Evolutionary conservation across 2,797 vertebrate species (phyloP), one percentile per base, ranked within the genome.

Genomic region (Myotis findleyi): DNA sequence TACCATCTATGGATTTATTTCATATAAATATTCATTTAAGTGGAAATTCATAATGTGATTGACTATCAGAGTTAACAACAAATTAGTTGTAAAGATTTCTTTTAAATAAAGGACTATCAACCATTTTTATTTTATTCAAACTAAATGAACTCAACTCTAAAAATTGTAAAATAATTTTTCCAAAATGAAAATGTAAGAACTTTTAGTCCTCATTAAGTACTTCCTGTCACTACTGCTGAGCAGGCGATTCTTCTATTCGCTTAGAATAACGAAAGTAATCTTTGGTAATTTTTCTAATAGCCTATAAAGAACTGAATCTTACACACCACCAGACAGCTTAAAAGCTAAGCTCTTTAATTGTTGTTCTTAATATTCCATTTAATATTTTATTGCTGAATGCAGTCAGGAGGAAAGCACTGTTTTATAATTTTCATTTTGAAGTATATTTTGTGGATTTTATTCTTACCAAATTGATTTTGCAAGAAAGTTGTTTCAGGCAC

Each of bases 371-470:
- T 90, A 97, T 97, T 97, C 57, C 89, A 33, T 89, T 97, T 95
- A 53, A 90, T 95, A 97, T 91, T 95, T 59, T 95, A 92, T 79
- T 88, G 77, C 33, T 93, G 73, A 90, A 95, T 71, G 62, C 77
- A 94, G 86, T 20, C 20, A 77, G 41, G 88, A 87, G 53, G 95
- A 97, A 97, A 93, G 23, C 71, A 20, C 0, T 80, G 75, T 64
- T 91, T 96, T 96, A 87, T 95, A 96, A 94, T 96, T 97, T 79
- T 96, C 62, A 93, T 97, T 96, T 69, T 91, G 83, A 96, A 94
- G 83, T 72, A 47, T 95, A 84, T 38, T 79, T 94, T 85, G 57
- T 86, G 69, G 64, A 92, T 95, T 97, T 79, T 38, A 66, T 96
- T 97, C 95, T 96, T 94, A 84, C 47, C 49, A 68, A 95, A 92